A percentile compares a stretch with the other conserved stretches of the same genome.
Evolutionary conservation across 2,888 invertebrate species (phyloP).

Genomic region (Agrilus biguttatus): DNA sequence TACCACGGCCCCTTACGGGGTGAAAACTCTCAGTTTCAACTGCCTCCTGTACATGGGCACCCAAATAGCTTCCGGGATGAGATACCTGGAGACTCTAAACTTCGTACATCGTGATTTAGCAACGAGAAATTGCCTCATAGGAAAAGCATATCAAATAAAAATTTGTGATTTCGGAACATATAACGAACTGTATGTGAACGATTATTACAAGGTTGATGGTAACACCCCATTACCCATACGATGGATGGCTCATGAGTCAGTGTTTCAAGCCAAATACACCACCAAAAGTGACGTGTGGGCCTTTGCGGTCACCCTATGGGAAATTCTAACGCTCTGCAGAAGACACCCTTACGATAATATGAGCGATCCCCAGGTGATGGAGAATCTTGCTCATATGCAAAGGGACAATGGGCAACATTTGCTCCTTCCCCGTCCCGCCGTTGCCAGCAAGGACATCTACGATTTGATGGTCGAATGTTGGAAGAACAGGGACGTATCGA

Average conservation of each 20-base stretch:
- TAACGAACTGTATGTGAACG: constrained; percentile 61
- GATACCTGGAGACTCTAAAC: constrained; percentile 73
- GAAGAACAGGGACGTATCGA: constrained; percentile 56
- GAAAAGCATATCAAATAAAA: constrained; percentile 67
- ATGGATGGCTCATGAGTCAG: constrained; percentile 84
- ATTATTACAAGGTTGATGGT: constrained; percentile 73
- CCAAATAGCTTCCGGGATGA: constrained; percentile 82
- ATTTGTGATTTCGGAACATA: constrained; percentile 77
- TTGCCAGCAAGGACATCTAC: constrained; percentile 68
- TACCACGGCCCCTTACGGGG: constrained; percentile 40
- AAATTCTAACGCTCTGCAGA: constrained; percentile 65
- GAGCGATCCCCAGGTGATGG: constrained; percentile 64
- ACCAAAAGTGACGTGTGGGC: constrained; percentile 87
- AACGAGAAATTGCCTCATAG: constrained; percentile 76
- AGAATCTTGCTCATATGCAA: constrained; percentile 61
- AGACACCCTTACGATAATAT: constrained; percentile 64
- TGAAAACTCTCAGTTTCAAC: constrained; percentile 53
- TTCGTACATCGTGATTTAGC: constrained; percentile 86
- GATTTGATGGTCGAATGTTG: constrained; percentile 78
- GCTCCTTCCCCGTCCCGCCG: constrained; percentile 49
- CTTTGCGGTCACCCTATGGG: constrained; percentile 78
- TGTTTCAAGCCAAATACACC: constrained; percentile 68
- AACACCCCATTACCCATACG: constrained; percentile 67
- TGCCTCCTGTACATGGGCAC: constrained; percentile 67
- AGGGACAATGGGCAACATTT: constrained; percentile 46